Conservation (phyloP, 2,113 vertebrate genomes). For the Poeciliopsis occidentalis region DNA sequence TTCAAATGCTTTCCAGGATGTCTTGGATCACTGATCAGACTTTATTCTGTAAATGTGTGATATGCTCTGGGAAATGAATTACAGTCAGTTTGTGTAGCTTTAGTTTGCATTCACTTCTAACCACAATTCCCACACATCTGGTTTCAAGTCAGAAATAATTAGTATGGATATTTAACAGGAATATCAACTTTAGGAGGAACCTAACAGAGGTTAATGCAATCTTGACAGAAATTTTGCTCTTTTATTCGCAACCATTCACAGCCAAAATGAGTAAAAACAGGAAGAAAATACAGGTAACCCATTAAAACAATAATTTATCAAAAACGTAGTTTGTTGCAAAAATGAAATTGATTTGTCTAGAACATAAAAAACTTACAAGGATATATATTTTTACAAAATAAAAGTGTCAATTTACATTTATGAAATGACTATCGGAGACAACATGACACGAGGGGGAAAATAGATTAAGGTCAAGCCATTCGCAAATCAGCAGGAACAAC, state of each 20-base stretch:
- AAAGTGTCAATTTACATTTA: conserved; percentile 54
- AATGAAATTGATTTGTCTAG: conserved; percentile 12
- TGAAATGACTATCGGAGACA: conserved; percentile 25
- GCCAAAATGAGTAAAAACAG: conserved; percentile 20
- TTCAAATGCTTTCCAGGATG: too few relatives aligned
- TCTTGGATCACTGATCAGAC: background rate
- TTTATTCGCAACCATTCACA: conserved; percentile 27
- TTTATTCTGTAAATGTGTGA: conserved; percentile 29
- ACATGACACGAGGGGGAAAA: conserved; percentile 8
- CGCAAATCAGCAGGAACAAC: conserved; percentile 25
- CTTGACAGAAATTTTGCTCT: conserved; percentile 24
- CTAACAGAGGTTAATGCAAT: conserved; percentile 40
- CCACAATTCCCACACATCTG: conserved; percentile 66
- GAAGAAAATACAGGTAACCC: conserved; percentile 5
- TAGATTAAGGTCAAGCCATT: conserved; percentile 20
- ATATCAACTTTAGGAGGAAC: conserved; percentile 38
- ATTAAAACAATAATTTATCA: conserved; percentile 27
- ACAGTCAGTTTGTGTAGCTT: conserved; percentile 59
- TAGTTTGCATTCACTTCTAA: conserved; percentile 47
- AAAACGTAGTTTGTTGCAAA: conserved; percentile 12
- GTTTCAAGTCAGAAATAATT: conserved; percentile 65
- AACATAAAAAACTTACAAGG: conserved; percentile 21
- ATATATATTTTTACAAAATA: conserved; percentile 16
- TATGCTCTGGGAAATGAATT: conserved; percentile 49
- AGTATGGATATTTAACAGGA: conserved; percentile 51